Evolutionary conservation across 2,797 vertebrate genomes (phyloP), one percentile per base, ranked within the genome.

Genomic region (Anguilla anguilla): DNA sequence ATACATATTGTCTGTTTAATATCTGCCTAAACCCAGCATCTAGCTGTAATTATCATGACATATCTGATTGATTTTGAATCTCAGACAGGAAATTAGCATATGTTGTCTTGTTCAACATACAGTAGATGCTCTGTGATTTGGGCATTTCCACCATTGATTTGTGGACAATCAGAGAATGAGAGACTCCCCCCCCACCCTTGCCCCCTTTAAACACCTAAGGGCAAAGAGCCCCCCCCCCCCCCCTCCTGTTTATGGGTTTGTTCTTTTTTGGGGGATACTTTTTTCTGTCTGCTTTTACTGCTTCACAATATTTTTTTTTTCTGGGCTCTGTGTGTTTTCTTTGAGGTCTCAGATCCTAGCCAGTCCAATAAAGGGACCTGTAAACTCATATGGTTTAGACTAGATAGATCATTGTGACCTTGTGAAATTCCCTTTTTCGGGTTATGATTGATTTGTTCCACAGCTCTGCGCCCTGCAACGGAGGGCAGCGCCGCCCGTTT

Each of bases 31-130:
- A 77, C 31, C n/a, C 64, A 69, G 22, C n/a, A n/a, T 69, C 28
- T 22, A 28, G 64, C 22, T 69, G 7, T 4, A 77, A 39, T 77
- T 77, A 77, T 77, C 72, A 77, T 35, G 9, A 11, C 72, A 39
- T 79, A 79, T 79, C 74, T 46, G 35, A 43, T 79, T 5, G 31
- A 19, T 79, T 79, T 79, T 79, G 74, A 79, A n/a, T 69, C 74
- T 79, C 17, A 19, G 74, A n/a, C 31, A 79, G 15, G 69, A 31
- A 67, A 79, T 79, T 43, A 22, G 13, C 74, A 39, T 19, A 22
- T 79, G 69, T 31, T 74, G 28, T 15, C 2, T 74, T 9, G 35
- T 35, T 10, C 35, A 31, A 74, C 31, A 35, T 15, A 74, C 69
- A 31, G 28, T 35, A 74, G 69, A 35, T 67, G 22, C 22, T 67